Evolutionary conservation across 2,797 vertebrate species (phyloP).

Genomic region (Tiaroga cobitis): DNA sequence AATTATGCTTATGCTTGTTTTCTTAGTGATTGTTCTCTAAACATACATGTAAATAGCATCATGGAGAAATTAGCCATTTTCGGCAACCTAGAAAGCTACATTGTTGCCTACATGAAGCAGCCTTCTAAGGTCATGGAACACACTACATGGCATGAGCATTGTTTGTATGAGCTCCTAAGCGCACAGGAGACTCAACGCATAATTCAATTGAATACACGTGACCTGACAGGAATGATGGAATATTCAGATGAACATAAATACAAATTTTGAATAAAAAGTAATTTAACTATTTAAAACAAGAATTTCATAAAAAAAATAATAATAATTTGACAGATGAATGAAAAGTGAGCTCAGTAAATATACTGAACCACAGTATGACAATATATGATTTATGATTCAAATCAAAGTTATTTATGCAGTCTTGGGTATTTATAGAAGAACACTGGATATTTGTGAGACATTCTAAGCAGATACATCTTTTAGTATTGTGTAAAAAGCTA

Average conservation of each 20-base stretch:
- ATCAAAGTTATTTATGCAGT: neutral
- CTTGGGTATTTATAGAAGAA: too few relatives aligned
- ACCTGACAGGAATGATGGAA: neutral
- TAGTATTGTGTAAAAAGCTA: neutral
- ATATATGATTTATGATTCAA: neutral
- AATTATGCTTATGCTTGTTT: neutral
- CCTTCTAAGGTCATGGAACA: neutral
- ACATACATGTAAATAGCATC: neutral
- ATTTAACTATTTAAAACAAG: neutral
- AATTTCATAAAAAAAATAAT: neutral
- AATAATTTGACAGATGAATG: too few relatives aligned
- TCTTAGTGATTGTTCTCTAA: neutral
- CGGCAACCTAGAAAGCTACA: neutral
- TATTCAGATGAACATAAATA: neutral
- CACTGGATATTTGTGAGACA: neutral
- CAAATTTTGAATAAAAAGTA: neutral
- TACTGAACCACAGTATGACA: neutral
- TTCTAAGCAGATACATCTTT: neutral
- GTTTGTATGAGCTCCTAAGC: neutral
- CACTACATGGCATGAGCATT: neutral
- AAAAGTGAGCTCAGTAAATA: neutral
- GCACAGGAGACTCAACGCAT: neutral
- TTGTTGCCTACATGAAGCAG: neutral
- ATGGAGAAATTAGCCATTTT: neutral
- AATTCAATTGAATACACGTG: neutral